These are phyloP conservation scores for Ammodramus savannarum DNA, from an alignment of 2,113 vertebrate genomes.

Conservation along the genomic window DNA sequence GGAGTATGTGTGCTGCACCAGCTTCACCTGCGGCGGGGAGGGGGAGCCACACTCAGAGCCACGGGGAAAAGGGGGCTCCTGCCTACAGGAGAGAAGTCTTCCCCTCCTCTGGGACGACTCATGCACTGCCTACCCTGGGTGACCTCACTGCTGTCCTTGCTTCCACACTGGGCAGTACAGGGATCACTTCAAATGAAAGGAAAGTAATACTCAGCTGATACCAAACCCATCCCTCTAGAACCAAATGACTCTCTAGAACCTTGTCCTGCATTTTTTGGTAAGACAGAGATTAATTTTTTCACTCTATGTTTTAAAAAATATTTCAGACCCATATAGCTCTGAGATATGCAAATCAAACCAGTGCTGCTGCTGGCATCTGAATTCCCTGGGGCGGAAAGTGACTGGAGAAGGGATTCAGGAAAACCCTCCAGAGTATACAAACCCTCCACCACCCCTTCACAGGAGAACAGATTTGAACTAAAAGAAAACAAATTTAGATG, in stretches of 20 bases:
- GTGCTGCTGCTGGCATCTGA: not conserved
- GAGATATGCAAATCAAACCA: not conserved
- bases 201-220: not conserved
- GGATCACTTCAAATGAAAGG: not conserved
- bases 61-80: rapidly evolving
- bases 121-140: rapidly evolving
- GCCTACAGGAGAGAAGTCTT: rapidly evolving
- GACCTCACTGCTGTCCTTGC: not conserved
- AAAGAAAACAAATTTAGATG: not conserved
- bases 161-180: not conserved
- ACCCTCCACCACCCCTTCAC: not conserved
- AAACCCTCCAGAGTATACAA: not conserved
- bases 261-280: not conserved
- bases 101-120: not conserved
- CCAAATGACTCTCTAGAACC: not conserved
- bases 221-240: not conserved
- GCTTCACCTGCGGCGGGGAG: slow-evolving; percentile 83
- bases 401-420: not conserved
- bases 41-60: not conserved
- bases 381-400: not conserved
- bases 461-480: not conserved
- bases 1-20: slow-evolving; percentile 97
- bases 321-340: not conserved
- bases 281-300: not conserved
- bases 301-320: not conserved